phyloP scores from a whole-genome alignment of 2,888 invertebrate genomes.

The Stratiomys singularior region DNA sequence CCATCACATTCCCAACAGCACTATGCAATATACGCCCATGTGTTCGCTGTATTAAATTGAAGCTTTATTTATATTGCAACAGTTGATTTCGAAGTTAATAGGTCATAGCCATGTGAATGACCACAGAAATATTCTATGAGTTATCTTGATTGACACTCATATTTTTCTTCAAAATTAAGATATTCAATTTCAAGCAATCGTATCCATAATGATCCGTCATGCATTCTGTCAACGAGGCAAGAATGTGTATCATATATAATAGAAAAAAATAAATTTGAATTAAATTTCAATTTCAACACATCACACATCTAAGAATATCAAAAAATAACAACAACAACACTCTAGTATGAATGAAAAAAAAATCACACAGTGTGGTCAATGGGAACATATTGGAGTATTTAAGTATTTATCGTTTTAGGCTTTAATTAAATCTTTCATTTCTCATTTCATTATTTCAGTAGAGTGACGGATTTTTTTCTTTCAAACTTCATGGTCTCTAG shows the following conservation, averaged over 20 bases:
- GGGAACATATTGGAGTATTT: slow-evolving; percentile 7
- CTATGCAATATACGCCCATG: no score
- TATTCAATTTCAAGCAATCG: slow-evolving; percentile 4
- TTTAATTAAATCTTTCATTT: slow-evolving; percentile 31
- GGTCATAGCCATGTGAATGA: no score
- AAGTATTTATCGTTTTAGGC: slow-evolving; percentile 14
- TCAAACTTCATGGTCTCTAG: neutral
- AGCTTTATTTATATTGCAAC: no score
- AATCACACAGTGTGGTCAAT: slow-evolving; percentile 32
- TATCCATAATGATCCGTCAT: neutral
- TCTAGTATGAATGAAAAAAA: neutral
- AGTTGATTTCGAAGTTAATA: no score
- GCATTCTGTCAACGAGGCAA: neutral
- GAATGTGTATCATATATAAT: neutral
- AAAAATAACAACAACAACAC: neutral
- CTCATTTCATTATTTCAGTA: neutral
- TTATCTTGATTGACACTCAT: neutral
- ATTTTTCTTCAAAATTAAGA: neutral
- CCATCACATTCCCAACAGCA: no score
- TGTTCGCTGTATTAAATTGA: no score
- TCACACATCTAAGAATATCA: neutral
- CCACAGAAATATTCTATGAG: no score
- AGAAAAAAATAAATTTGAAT: neutral
- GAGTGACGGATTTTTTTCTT: no score
- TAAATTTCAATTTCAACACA: slow-evolving; percentile 28